Evolutionary conservation across 2,888 invertebrate species (phyloP), one percentile per base, ranked within the genome.

Genomic region (Athalia cordata): DNA sequence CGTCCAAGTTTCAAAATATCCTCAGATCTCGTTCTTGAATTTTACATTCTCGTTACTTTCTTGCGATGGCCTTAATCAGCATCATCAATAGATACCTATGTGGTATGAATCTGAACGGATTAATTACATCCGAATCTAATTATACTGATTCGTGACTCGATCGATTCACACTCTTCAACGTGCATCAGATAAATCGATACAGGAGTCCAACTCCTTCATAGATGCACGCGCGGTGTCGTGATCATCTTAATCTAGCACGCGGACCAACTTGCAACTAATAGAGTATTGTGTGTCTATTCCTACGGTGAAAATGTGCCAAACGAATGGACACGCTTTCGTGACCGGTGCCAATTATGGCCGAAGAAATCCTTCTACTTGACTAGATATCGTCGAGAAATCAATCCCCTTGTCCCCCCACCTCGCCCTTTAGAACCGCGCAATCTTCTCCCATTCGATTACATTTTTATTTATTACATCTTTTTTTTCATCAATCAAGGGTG

Each of bases 261-360:
- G 29, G 29, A 29, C 29, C 2, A 29, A 29, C 29, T 29, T 29
- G 29, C 29, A 29, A 29, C 29, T 29, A 29, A 29, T 29, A 29
- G 29, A 29, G 29, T 29, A 29, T 29, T 29, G 29, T 29, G 29
- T 29, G 29, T 29, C 52, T 7, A 50, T 47, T 15, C 47, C 72
- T 72, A 72, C 59, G 72, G 72, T 72, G 72, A 72, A 72, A 72
- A 72, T 72, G 72, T 72, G 72, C 72, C 72, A 47, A 57, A 72
- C 77, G 57, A 45, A 15, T 29, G 66, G 77, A 77, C 64, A 77
- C 77, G 77, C 77, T 77, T 77, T 77, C 77, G 57, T 77, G 77
- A 66, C 77, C 66, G 77, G 59, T 77, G 67, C 68, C 77, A 77
- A 70, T 68, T 62, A 72, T 65, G 59, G 55, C 11, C 66, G 77